Percentiles rank a stretch among this genome's conserved stretches.
phyloP scores from a whole-genome alignment of 37 sponge, comb jelly and placozoan species.

The Lycopodina hypogea region DNA sequence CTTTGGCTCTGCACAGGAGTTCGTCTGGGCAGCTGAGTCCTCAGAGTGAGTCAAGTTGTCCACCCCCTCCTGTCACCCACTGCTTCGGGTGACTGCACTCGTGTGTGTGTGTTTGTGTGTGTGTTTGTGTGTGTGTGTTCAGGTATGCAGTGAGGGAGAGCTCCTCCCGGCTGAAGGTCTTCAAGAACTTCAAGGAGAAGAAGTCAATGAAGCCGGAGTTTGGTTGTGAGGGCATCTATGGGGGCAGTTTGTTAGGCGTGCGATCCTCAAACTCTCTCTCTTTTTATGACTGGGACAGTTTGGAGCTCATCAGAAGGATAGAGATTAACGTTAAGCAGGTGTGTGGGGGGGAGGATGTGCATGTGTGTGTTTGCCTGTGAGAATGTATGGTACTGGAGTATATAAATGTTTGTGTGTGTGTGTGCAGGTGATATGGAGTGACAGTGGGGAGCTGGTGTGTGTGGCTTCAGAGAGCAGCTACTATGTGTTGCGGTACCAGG shows the following conservation, averaged over 20 bases:
- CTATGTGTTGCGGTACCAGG: constrained; percentile 73
- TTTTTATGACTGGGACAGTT: constrained; percentile 91
- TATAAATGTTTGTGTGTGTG: neutral
- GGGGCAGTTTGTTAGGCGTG: constrained; percentile 85
- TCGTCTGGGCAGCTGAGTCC: constrained; percentile 95
- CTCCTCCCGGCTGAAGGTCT: constrained; percentile 76
- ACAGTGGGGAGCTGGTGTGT: constrained; percentile 82
- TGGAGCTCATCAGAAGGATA: constrained; percentile 76
- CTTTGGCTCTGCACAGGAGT: constrained; percentile 94
- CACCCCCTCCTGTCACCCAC: too few species aligned
- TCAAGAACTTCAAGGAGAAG: constrained; percentile 96
- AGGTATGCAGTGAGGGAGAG: constrained; percentile 86
- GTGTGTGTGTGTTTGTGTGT: neutral
- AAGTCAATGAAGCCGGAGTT: constrained; percentile 91
- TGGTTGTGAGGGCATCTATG: constrained; percentile 93
- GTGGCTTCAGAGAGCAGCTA: constrained; percentile 71
- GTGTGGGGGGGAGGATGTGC: neutral
- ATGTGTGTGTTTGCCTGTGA: neutral
- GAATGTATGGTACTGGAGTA: neutral
- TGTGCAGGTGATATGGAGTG: constrained; percentile 83
- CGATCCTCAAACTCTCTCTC: constrained; percentile 55
- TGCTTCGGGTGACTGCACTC: neutral
- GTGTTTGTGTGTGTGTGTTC: neutral
- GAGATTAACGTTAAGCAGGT: constrained; percentile 80
- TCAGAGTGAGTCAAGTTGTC: constrained; percentile 67